Evolutionary conservation across 2,888 invertebrate species (phyloP).

Genomic region (Epinotia demarniana): DNA sequence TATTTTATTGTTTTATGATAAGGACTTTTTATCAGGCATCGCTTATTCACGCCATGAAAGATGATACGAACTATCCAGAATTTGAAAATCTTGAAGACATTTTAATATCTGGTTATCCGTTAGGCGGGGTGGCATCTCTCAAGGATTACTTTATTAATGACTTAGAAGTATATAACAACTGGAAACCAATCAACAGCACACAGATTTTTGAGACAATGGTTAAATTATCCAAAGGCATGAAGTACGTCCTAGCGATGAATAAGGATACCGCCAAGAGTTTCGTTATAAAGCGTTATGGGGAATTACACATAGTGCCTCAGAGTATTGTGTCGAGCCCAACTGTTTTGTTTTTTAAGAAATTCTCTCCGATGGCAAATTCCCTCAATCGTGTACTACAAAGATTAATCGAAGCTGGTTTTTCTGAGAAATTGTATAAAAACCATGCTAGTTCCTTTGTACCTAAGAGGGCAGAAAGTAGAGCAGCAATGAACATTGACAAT

Average conservation of each 20-base stretch:
- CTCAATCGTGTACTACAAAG: slow-evolving; percentile 60
- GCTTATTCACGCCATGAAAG: slow-evolving; percentile 69
- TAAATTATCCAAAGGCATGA: slow-evolving; percentile 60
- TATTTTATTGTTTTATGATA: slow-evolving; percentile 71
- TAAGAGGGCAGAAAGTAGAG: slow-evolving; percentile 47
- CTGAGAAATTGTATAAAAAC: slow-evolving; percentile 60
- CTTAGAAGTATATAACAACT: slow-evolving; percentile 62
- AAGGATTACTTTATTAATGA: slow-evolving; percentile 68
- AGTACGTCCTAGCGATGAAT: slow-evolving; percentile 69
- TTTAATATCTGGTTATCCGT: slow-evolving; percentile 61
- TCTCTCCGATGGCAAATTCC: slow-evolving; percentile 62
- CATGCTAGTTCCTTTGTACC: slow-evolving; percentile 49
- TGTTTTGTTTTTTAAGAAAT: slow-evolving; percentile 71
- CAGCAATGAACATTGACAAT: slow-evolving; percentile 63
- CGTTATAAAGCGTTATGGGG: slow-evolving; percentile 53
- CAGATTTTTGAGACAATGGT: slow-evolving; percentile 57
- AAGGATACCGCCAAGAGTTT: slow-evolving; percentile 57
- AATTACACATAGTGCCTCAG: slow-evolving; percentile 62
- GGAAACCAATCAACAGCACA: slow-evolving; percentile 57
- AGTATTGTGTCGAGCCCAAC: slow-evolving; percentile 61
- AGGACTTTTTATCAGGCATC: slow-evolving; percentile 73
- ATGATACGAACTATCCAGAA: slow-evolving; percentile 60
- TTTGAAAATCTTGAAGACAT: slow-evolving; percentile 66
- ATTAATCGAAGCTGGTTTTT: slow-evolving; percentile 65
- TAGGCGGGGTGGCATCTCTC: slow-evolving; percentile 67